Percentiles rank a stretch among this genome's conserved stretches.
phyloP scores from a whole-genome alignment of 1,140 invertebrate genomes.

The Lutraria rhynchaena region DNA sequence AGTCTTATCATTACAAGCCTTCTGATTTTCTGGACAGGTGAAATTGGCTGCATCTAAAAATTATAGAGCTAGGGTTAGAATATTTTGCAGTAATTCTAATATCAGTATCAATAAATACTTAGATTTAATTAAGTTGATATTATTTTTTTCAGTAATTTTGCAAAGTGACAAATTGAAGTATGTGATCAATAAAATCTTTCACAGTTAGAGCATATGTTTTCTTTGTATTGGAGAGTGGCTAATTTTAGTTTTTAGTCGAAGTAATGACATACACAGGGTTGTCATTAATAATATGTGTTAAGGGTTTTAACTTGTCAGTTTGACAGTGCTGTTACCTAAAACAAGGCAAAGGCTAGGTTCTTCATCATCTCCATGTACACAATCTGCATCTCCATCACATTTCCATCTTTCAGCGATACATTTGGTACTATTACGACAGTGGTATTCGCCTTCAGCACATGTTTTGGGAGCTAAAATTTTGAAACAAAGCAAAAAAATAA shows the following conservation, averaged over 20 bases:
- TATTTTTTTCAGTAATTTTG: neutral
- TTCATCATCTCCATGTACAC: slow-evolving; percentile 48
- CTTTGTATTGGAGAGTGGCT: too few relatives aligned
- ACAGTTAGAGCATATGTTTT: neutral
- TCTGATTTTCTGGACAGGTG: slow-evolving; percentile 11
- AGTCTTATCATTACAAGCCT: slow-evolving; percentile 4
- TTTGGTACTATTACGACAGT: neutral
- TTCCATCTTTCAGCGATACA: slow-evolving; percentile 36
- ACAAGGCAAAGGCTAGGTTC: too few relatives aligned
- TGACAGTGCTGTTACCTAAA: too few relatives aligned
- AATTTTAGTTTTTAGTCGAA: too few relatives aligned
- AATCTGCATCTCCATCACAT: slow-evolving; percentile 51
- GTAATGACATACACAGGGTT: too few relatives aligned
- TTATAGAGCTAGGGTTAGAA: neutral
- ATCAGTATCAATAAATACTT: neutral
- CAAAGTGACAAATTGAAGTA: neutral
- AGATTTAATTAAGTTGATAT: neutral
- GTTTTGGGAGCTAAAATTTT: slow-evolving; percentile 56
- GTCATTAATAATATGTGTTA: too few relatives aligned
- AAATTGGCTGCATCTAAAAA: neutral
- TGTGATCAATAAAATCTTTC: neutral
- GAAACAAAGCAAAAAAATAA: too few relatives aligned
- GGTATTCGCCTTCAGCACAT: slow-evolving; percentile 24
- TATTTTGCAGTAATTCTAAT: neutral
- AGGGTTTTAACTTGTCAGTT: too few relatives aligned